phyloP scores from a whole-genome alignment of 2,797 vertebrate genomes.

The Pangasius djambal region DNA sequence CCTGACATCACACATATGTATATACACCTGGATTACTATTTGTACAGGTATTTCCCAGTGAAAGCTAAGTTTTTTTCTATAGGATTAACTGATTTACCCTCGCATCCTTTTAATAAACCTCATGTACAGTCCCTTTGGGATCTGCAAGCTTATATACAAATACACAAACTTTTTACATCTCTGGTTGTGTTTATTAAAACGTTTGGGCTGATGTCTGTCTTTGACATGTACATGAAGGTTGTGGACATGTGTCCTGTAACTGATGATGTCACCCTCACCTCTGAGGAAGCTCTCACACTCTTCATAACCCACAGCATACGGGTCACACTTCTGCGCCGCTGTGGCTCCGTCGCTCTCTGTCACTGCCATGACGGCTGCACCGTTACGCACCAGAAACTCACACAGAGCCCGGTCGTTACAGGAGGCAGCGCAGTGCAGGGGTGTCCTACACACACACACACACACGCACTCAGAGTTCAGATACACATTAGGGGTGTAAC shows the following conservation, averaged over 20 bases:
- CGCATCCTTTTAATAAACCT: not conserved
- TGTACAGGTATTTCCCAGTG: not conserved
- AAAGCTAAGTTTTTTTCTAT: not conserved
- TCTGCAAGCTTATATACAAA: not conserved
- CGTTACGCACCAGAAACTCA: conserved; percentile 85
- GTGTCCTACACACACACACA: conserved; percentile 77
- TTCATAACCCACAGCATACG: conserved; percentile 79
- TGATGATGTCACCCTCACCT: conserved; percentile 67
- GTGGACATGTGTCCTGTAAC: not conserved
- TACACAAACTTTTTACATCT: not conserved
- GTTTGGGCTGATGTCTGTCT: not conserved
- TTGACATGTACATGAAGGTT: not conserved
- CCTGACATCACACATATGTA: conserved; percentile 67
- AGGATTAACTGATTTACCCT: not conserved
- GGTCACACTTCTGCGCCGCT: conserved; percentile 90
- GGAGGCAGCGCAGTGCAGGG: conserved; percentile 88
- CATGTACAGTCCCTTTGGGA: not conserved
- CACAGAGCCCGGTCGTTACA: conserved; percentile 88
- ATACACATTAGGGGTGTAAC: not conserved
- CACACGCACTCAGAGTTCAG: not conserved
- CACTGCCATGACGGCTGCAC: conserved; percentile 86
- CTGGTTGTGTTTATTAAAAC: not conserved
- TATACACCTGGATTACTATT: not conserved
- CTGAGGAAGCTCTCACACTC: conserved; percentile 86
- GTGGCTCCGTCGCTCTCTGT: conserved; percentile 85